These are phyloP conservation scores for Drosophila parvula DNA, from an alignment of 1,140 invertebrate species.

Conservation along the genomic window DNA sequence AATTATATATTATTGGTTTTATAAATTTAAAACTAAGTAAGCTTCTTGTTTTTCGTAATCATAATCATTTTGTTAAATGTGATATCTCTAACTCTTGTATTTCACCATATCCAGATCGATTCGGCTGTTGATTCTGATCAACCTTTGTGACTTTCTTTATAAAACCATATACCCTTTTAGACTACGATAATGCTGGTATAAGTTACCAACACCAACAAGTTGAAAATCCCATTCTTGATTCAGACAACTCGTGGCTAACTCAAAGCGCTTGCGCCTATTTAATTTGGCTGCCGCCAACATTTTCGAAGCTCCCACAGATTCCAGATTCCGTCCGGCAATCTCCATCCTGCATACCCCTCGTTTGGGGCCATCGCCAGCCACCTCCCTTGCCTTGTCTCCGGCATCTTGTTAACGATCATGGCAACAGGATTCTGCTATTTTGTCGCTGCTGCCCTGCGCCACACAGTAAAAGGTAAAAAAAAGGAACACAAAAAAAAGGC, in stretches of 20 bases:
- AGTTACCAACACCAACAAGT: conserved; percentile 1
- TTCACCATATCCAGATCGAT: not conserved
- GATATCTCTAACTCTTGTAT: not conserved
- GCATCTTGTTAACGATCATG: conserved; percentile 82
- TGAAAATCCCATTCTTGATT: conserved; percentile 53
- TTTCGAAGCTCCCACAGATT: conserved; percentile 77
- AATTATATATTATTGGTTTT: too few relatives aligned
- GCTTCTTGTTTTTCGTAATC: not conserved
- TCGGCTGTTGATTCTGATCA: too few relatives aligned
- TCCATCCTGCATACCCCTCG: not conserved
- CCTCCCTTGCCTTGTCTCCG: conserved; percentile 61
- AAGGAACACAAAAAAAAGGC: conserved; percentile 40
- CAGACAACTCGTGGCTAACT: conserved; percentile 72
- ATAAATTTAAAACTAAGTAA: too few relatives aligned
- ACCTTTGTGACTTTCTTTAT: not conserved
- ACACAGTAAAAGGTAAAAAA: conserved; percentile 42
- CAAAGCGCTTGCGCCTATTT: conserved; percentile 78
- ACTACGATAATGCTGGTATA: not conserved
- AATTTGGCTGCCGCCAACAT: conserved; percentile 74
- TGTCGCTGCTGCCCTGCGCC: conserved; percentile 73
- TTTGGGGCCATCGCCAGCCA: not conserved
- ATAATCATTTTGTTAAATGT: not conserved
- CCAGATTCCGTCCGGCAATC: conserved; percentile 55
- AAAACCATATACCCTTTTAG: conserved; percentile 8
- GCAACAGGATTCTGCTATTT: conserved; percentile 82